Conservation (phyloP, 2,797 vertebrate genomes). For the Clarias platycephalus region DNA sequence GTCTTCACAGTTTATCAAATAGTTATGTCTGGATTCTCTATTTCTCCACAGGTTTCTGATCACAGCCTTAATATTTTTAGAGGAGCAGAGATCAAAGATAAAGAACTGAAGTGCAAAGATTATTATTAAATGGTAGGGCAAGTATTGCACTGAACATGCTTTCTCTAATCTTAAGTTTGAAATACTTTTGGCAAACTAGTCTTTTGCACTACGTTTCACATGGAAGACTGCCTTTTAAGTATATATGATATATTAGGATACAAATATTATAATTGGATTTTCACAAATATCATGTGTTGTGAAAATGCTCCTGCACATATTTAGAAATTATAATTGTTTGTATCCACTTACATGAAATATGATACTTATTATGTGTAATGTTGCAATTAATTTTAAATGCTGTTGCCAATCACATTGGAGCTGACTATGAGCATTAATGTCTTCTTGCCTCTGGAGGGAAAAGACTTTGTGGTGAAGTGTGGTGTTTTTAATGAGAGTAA, state of each 20-base stretch:
- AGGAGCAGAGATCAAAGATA: background rate
- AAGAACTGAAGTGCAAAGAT: background rate
- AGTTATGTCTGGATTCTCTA: background rate
- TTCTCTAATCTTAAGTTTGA: background rate
- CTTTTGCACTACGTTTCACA: background rate
- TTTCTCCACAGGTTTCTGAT: conserved; percentile 2
- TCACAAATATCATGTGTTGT: background rate
- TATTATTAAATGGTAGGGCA: background rate
- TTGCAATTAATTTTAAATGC: background rate
- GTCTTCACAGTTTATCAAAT: background rate
- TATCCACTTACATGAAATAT: background rate
- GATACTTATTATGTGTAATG: background rate
- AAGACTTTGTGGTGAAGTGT: background rate
- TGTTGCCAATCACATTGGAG: background rate
- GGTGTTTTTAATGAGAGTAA: background rate
- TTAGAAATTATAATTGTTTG: background rate
- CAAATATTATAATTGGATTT: background rate
- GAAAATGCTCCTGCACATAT: background rate
- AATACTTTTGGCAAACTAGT: background rate
- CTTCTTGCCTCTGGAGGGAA: background rate
- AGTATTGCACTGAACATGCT: background rate
- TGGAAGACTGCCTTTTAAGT: too few species aligned
- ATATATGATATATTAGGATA: background rate
- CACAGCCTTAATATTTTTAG: background rate
- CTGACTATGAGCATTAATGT: background rate